phyloP scores from a whole-genome alignment of 1,140 invertebrate species.

The Bathynomus jamesi region DNA sequence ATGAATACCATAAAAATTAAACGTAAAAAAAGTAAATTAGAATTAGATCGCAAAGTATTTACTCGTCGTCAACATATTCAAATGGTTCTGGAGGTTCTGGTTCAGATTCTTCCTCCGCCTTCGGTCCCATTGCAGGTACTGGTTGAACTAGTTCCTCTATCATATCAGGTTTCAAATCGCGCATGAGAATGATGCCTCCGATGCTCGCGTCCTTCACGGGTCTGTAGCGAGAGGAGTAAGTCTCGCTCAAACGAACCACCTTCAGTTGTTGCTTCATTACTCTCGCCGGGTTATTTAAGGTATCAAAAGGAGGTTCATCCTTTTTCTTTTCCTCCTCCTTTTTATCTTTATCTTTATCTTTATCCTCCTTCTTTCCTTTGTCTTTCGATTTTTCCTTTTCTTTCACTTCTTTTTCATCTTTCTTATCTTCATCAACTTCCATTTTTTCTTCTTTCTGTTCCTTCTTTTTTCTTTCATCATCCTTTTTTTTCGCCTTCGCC shows the following conservation, averaged over 20 bases:
- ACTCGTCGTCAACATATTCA: conserved; percentile 67
- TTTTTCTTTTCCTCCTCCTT: conserved; percentile 58
- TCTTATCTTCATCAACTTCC: conserved; percentile 43
- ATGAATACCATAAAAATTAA: too few relatives aligned
- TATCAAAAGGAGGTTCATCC: conserved; percentile 74
- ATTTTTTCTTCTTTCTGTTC: conserved; percentile 51
- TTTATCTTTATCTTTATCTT: conserved; percentile 53
- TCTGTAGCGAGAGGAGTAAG: conserved; percentile 59
- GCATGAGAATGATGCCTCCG: conserved; percentile 91
- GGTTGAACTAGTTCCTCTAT: conserved; percentile 84
- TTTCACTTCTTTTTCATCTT: conserved; percentile 41
- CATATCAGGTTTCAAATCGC: conserved; percentile 65
- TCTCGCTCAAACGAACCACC: conserved; percentile 70
- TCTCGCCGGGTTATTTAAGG: conserved; percentile 86
- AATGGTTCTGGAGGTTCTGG: conserved; percentile 95
- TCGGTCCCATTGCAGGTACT: conserved; percentile 54
- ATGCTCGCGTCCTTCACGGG: conserved; percentile 86
- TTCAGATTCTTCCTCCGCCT: conserved; percentile 70
- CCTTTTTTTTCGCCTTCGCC: conserved; percentile 69
- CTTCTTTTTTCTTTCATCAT: conserved; percentile 54
- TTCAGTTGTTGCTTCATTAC: conserved; percentile 89
- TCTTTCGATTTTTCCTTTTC: conserved; percentile 42
- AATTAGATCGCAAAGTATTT: conserved; percentile 7
- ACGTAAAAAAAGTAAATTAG: too few relatives aligned
- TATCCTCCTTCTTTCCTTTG: conserved; percentile 53